Conservation (phyloP, 2,797 vertebrate genomes). For the Pseudomugil gertrudae region DNA sequence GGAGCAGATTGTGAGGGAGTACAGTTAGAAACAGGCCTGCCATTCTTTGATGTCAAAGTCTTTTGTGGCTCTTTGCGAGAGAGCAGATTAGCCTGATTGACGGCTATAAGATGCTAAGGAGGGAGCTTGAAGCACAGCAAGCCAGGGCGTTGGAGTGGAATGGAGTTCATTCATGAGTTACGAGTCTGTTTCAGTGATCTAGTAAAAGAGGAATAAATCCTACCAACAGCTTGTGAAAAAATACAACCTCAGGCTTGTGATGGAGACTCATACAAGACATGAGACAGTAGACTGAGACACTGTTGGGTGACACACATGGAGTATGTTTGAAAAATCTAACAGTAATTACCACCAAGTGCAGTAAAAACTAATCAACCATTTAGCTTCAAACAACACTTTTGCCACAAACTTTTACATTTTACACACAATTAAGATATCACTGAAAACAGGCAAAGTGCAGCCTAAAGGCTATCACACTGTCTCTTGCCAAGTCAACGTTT, state of each 20-base stretch:
- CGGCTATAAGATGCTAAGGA: constrained; percentile 80
- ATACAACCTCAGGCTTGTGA: constrained; percentile 73
- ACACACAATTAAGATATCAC: constrained; percentile 43
- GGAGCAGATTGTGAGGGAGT: constrained; percentile 37
- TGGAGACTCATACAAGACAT: constrained; percentile 72
- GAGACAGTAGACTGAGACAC: constrained; percentile 60
- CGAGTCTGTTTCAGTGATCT: constrained; percentile 81
- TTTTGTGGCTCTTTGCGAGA: constrained; percentile 58
- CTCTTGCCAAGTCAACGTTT: constrained; percentile 72
- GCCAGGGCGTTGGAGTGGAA: constrained; percentile 72
- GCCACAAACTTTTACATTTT: constrained; percentile 52
- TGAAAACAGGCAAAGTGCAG: constrained; percentile 48
- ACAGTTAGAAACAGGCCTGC: constrained; percentile 44
- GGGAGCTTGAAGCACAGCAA: constrained; percentile 66
- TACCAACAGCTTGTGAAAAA: constrained; percentile 74
- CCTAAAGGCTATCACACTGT: constrained; percentile 57
- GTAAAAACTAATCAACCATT: constrained; percentile 56
- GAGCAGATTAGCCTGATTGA: constrained; percentile 82
- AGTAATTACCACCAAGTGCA: constrained; percentile 64
- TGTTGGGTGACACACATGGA: constrained; percentile 62
- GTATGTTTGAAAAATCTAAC: constrained; percentile 56
- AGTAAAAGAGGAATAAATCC: constrained; percentile 83
- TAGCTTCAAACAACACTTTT: constrained; percentile 50
- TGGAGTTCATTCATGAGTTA: constrained; percentile 84
- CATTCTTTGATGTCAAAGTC: constrained; percentile 67